A percentile compares a stretch with the other conserved stretches of the same genome.
These are phyloP conservation scores for Hermetia illucens DNA, from an alignment of 1,140 invertebrate genomes.

Conservation along the genomic window DNA sequence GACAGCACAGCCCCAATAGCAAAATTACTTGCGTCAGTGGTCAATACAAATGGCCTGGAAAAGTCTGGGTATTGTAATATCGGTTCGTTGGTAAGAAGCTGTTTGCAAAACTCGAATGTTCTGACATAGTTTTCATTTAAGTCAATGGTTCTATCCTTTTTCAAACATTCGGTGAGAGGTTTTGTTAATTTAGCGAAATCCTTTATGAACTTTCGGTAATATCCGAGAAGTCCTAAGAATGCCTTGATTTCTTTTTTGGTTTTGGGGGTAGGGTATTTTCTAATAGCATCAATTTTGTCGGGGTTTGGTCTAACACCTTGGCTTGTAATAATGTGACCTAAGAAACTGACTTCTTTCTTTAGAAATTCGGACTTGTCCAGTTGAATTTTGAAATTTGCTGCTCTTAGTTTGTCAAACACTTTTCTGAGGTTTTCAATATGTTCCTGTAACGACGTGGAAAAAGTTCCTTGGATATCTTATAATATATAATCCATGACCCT, in stretches of 20 bases:
- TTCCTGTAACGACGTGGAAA: conserved; percentile 11
- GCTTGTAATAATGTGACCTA: conserved; percentile 16
- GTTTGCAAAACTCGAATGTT: conserved; percentile 8
- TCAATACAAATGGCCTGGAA: conserved; percentile 5
- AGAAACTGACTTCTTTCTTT: conserved; percentile 14
- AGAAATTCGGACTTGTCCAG: conserved; percentile 15
- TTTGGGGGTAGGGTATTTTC: conserved; percentile 8
- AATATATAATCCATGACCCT: conserved; percentile 12
- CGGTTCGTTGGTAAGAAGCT: conserved; percentile 9
- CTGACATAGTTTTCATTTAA: conserved; percentile 7
- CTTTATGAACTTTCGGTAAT: conserved; percentile 3
- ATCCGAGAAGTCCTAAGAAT: conserved; percentile 13
- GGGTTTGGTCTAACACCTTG: conserved; percentile 1
- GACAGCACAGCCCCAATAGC: conserved; percentile 6
- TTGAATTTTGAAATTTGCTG: conserved; percentile 11
- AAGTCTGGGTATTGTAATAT: conserved; percentile 20
- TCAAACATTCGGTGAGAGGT: background rate
- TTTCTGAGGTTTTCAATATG: conserved; percentile 15
- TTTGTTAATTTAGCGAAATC: background rate
- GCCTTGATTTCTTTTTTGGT: conserved; percentile 14
- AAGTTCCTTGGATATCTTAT: conserved; percentile 10
- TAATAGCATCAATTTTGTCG: conserved; percentile 14
- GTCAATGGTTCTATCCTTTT: background rate
- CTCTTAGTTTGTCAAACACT: conserved; percentile 22
- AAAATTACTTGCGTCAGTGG: conserved; percentile 13